Evolutionary conservation across 2,113 vertebrate genomes (phyloP), one percentile per base, ranked within the genome.

Genomic region (Oostethus manadensis): DNA sequence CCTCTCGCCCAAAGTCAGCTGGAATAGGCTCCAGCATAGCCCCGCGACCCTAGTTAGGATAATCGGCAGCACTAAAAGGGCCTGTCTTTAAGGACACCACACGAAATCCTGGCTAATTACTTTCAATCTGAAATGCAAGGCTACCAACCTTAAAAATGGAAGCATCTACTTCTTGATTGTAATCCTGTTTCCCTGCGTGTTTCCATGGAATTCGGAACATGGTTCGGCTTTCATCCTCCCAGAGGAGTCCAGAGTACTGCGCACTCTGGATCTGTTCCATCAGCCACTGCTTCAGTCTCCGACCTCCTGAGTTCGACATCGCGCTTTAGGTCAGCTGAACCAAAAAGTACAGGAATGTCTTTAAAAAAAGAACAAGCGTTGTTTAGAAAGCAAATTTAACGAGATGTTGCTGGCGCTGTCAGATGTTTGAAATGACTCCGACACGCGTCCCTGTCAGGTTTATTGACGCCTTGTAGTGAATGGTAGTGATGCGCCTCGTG

Each of bases 181-280:
- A 99, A 64, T 99, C 97, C 80, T 99, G 97, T 66, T 99, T 99
- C 2, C 96, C 97, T 0, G 97, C 96, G 0, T 99, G 97, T 66
- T 99, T 99, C 96, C 97, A 99, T 0, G 97, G 97, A 81, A 99
- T 99, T n/a, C 97, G 90, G 78, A 99, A 99, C 92, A 97, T 93
- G 23, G 80, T 91, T 64, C 89, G 92, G 53, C 83, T 90, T 0
- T 97, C 95, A 0, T 92, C 94, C 54, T 99, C 97, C 97, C 97
- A 99, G 49, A 93, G 87, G 44, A 99, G 88, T 0, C 97, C 97
- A 0, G 92, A 87, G 73, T 99, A 99, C 62, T 91, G 78, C 9
- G 50, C 82, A 1, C 96, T 98, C 69, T 96, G 92, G 0, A 98
- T 97, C 78, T 99, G 97, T 73, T 99, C 97, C 0, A 98, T 91